phyloP scores from a whole-genome alignment of 2,113 vertebrate species.

The Mormyrus iriodes region DNA sequence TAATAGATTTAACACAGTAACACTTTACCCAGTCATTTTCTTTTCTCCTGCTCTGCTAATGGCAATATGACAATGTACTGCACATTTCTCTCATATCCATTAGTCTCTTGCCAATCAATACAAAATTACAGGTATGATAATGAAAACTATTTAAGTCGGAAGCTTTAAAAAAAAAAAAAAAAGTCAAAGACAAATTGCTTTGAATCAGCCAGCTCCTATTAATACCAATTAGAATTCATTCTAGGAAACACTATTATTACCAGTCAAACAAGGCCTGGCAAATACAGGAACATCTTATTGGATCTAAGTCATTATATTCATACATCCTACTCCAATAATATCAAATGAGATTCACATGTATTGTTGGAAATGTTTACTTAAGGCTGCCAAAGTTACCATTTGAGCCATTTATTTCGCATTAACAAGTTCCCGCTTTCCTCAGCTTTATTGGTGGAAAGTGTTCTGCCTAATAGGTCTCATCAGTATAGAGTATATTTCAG shows the following conservation, averaged over 20 bases:
- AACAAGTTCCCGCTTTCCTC: not conserved
- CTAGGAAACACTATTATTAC: not conserved
- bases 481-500: not conserved
- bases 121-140: not conserved
- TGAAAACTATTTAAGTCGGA: not conserved
- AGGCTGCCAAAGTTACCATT: not conserved
- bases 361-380: not conserved
- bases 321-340: not conserved
- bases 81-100: not conserved
- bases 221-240: not conserved
- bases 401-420: not conserved
- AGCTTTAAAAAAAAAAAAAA: not conserved
- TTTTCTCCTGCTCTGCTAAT: not conserved
- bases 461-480: not conserved
- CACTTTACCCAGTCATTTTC: not conserved
- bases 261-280: not conserved
- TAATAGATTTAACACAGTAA: not conserved
- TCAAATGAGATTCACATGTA: not conserved
- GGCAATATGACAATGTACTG: not conserved
- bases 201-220: not conserved
- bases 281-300: not conserved
- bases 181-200: not conserved
- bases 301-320: not conserved
- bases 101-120: not conserved
- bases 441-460: not conserved